Evolutionary conservation across 2,113 vertebrate genomes (phyloP).

Genomic region (Sitta europaea): DNA sequence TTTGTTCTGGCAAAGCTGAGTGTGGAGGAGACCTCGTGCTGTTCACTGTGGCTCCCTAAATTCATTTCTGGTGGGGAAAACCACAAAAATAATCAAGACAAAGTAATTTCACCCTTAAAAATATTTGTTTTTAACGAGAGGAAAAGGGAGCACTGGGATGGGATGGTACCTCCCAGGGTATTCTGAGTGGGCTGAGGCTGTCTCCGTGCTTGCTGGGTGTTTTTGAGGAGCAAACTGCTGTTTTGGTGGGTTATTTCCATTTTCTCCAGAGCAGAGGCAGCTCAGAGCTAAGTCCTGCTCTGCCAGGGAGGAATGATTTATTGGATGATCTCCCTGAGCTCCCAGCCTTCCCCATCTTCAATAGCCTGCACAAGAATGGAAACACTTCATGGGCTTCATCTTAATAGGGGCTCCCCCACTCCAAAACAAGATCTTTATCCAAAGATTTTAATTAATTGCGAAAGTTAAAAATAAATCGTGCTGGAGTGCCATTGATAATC

Average conservation of each 20-base stretch:
- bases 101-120: neutral
- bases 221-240: neutral
- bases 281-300: neutral
- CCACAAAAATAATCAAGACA: neutral
- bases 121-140: neutral
- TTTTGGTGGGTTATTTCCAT: neutral
- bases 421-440: slow-evolving; percentile 73
- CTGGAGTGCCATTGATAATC: slow-evolving; percentile 72
- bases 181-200: neutral
- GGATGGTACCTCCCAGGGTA: rapidly evolving
- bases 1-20: neutral
- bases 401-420: slow-evolving; percentile 50
- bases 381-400: slow-evolving; percentile 28
- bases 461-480: slow-evolving; percentile 76
- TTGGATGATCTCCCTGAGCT: neutral
- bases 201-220: rapidly evolving
- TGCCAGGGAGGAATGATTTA: neutral
- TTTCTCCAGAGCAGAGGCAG: neutral
- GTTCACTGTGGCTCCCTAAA: rapidly evolving
- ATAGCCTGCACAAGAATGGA: neutral
- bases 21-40: rapidly evolving
- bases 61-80: neutral
- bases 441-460: slow-evolving; percentile 78
- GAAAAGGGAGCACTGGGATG: neutral
- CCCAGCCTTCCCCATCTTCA: neutral